These are phyloP conservation scores for Alitta virens DNA, from an alignment of 2,888 invertebrate species.

Conservation along the genomic window DNA sequence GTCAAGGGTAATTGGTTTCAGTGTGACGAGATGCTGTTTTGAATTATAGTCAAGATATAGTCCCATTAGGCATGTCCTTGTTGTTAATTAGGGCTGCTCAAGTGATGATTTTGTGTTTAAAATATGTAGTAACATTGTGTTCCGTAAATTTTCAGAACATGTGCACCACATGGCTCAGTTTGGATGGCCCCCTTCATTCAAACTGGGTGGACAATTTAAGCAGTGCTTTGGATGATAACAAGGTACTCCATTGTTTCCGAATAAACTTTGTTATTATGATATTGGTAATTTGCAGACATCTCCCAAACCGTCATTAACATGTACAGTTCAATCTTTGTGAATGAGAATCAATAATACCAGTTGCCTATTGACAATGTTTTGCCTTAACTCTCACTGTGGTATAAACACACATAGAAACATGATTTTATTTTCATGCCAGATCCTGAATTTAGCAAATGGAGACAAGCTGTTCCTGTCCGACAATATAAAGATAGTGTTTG, in stretches of 20 bases:
- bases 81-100: no score
- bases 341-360: not conserved
- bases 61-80: no score
- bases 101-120: no score
- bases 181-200: slow-evolving; percentile 51
- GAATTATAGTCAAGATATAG: no score
- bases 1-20: slow-evolving; percentile 42
- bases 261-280: no score
- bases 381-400: no score
- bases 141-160: slow-evolving; percentile 51
- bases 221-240: slow-evolving; percentile 46
- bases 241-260: slow-evolving; percentile 40
- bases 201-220: slow-evolving; percentile 55
- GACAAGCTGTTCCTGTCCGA: slow-evolving; percentile 52
- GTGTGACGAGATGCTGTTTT: no score
- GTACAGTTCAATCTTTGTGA: no score
- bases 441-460: slow-evolving; percentile 52
- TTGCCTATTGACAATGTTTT: not conserved
- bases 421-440: slow-evolving; percentile 29
- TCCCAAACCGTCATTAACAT: no score
- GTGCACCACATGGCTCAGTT: slow-evolving; percentile 53
- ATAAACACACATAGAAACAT: not conserved
- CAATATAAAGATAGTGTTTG: slow-evolving; percentile 54
- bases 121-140: no score
- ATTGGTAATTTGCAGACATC: no score